These are phyloP conservation scores for Idaea aversata DNA, from an alignment of 2,888 invertebrate species.

Conservation along the genomic window DNA sequence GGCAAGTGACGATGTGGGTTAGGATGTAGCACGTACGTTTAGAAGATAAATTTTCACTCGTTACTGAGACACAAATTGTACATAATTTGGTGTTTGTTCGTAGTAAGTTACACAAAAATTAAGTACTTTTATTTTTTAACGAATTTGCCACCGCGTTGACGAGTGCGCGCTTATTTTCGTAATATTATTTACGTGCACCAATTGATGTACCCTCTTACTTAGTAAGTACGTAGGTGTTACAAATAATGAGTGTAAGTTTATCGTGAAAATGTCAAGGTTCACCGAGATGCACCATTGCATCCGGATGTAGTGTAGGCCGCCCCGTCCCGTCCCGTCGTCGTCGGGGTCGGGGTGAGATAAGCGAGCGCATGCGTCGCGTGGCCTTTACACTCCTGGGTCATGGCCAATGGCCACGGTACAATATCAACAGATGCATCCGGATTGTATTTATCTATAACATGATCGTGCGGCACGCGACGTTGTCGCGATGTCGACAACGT, in stretches of 20 bases:
- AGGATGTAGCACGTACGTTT: no score
- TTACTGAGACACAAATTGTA: no score
- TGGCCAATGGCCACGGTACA: conserved; percentile 8
- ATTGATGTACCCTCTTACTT: no score
- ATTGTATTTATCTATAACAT: neutral
- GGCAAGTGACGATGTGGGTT: no score
- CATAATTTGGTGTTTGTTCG: no score
- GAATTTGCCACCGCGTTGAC: no score
- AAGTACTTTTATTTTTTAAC: no score
- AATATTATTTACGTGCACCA: no score
- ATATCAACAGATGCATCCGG: conserved; percentile 13
- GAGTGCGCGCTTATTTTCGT: no score
- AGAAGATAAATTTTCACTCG: no score
- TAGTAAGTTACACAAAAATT: no score
- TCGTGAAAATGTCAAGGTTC: conserved; percentile 26
- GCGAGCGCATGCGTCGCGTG: conserved; percentile 10
- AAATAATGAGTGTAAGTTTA: neutral
- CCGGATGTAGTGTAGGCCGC: conserved; percentile 9
- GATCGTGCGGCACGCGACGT: neutral
- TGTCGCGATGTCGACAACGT: neutral
- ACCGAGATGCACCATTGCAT: conserved; percentile 20
- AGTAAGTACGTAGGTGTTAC: neutral
- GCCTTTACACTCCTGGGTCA: conserved; percentile 6
- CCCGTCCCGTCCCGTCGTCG: neutral
- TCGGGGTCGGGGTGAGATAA: conserved; percentile 3